Conservation (phyloP, 2,888 invertebrate genomes). For the Tetranychus piercei region DNA sequence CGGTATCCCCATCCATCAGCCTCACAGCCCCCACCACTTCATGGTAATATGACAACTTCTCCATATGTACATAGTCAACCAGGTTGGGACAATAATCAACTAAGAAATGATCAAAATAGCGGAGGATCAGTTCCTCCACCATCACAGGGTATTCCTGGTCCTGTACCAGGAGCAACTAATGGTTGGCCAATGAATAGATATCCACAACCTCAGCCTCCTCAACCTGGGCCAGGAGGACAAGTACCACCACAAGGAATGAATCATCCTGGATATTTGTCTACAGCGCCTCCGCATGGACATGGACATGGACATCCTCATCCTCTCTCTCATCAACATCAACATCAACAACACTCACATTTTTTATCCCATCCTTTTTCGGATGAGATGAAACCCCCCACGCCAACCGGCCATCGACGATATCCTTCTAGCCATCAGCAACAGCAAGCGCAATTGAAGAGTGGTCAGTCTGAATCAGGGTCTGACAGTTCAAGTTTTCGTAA, state of each 20-base stretch:
- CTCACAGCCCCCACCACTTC: too few relatives aligned
- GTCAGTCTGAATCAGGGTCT: neutral
- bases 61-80: neutral
- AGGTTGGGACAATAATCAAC: constrained; percentile 2
- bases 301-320: neutral
- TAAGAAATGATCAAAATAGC: neutral
- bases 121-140: neutral
- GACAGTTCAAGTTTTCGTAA: neutral
- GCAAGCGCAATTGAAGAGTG: constrained; percentile 7
- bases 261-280: neutral
- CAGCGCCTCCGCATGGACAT: neutral
- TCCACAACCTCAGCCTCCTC: neutral
- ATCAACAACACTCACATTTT: neutral
- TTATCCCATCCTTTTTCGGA: neutral
- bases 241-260: neutral
- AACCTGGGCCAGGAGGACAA: neutral
- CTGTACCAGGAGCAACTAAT: neutral
- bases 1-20: neutral
- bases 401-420: neutral
- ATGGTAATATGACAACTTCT: neutral
- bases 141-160: neutral
- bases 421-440: constrained; percentile 8
- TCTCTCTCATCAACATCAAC: constrained; percentile 9
- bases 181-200: neutral
- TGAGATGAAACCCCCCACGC: neutral